Percentiles rank a stretch among this genome's conserved stretches.
Evolutionary conservation across 2,888 invertebrate genomes (phyloP).

Genomic region (Neria commutata): DNA sequence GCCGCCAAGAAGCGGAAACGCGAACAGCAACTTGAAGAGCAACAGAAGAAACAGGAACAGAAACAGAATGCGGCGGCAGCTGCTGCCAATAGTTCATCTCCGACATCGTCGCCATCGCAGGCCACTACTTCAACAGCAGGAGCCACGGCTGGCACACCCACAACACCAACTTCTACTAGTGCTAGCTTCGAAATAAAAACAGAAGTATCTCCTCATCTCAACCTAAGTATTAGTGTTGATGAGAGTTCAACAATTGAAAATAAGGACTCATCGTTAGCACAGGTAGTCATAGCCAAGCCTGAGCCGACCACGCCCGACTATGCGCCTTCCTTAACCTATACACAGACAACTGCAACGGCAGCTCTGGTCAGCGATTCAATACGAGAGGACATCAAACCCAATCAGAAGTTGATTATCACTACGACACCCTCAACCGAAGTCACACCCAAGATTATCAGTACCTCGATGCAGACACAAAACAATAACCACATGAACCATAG

Average conservation of each 20-base stretch:
- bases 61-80: slow-evolving; percentile 58
- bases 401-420: slow-evolving; percentile 37
- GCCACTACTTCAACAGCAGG: slow-evolving; percentile 21
- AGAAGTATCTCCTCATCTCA: slow-evolving; percentile 38
- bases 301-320: slow-evolving; percentile 76
- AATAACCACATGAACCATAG: slow-evolving; percentile 45
- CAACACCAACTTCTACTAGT: slow-evolving; percentile 52
- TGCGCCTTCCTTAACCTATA: slow-evolving; percentile 75
- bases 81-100: slow-evolving; percentile 45
- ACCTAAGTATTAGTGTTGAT: slow-evolving; percentile 42
- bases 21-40: slow-evolving; percentile 75
- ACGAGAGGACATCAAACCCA: slow-evolving; percentile 35
- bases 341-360: neutral
- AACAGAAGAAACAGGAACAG: slow-evolving; percentile 68
- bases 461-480: slow-evolving; percentile 16
- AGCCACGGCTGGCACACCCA: slow-evolving; percentile 41
- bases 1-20: slow-evolving; percentile 87
- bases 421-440: slow-evolving; percentile 27
- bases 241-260: slow-evolving; percentile 38
- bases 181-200: slow-evolving; percentile 51
- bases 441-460: slow-evolving; percentile 28
- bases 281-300: slow-evolving; percentile 50
- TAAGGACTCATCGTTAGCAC: slow-evolving; percentile 37
- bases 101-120: slow-evolving; percentile 34
- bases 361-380: slow-evolving; percentile 9